Evolutionary conservation across 1,140 invertebrate genomes (phyloP).

Genomic region (Samia ricini): DNA sequence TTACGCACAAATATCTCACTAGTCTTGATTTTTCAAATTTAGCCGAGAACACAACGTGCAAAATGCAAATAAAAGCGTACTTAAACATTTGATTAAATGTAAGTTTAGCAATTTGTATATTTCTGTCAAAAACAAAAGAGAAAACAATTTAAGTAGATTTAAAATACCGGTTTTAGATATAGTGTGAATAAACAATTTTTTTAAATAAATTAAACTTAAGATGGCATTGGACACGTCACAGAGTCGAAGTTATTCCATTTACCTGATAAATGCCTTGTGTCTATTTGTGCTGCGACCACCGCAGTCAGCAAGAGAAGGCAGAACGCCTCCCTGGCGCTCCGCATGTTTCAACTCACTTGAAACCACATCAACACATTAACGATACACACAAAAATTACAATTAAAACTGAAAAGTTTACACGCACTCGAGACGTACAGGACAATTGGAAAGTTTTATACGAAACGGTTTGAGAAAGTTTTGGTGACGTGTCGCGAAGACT

Average conservation of each 20-base stretch:
- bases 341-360: slow-evolving; percentile 55
- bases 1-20: too few relatives aligned
- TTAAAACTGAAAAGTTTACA: slow-evolving; percentile 33
- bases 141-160: too few relatives aligned
- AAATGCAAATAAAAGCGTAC: too few relatives aligned
- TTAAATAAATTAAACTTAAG: background rate
- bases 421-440: slow-evolving; percentile 8
- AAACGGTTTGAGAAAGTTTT: slow-evolving; percentile 48
- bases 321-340: slow-evolving; percentile 67
- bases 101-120: too few relatives aligned
- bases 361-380: slow-evolving; percentile 62
- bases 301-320: slow-evolving; percentile 53
- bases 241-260: slow-evolving; percentile 13
- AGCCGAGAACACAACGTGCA: too few relatives aligned
- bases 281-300: slow-evolving; percentile 46
- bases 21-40: too few relatives aligned
- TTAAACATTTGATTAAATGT: too few relatives aligned
- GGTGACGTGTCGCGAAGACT: slow-evolving; percentile 45
- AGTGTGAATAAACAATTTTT: background rate
- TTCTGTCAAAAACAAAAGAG: too few relatives aligned
- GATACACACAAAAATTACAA: slow-evolving; percentile 45
- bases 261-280: slow-evolving; percentile 70
- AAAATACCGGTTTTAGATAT: background rate
- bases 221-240: background rate
- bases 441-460: slow-evolving; percentile 33